Evolutionary conservation across 1,140 invertebrate genomes (phyloP), one percentile per base, ranked within the genome.

Genomic region (Aphaenogaster ashmeadi): DNA sequence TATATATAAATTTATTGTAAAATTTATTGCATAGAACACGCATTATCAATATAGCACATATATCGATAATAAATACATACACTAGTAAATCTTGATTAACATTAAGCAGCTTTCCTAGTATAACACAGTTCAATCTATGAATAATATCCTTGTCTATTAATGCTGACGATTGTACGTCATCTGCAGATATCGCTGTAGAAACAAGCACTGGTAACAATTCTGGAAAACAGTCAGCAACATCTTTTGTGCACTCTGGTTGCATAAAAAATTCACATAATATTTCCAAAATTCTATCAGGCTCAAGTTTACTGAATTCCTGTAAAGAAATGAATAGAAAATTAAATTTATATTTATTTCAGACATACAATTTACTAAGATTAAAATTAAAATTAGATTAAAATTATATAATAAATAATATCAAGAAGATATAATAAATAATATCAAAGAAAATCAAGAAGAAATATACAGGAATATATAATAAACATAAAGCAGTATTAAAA

Each of bases 31-130:
- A 71, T 11, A 47, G 38, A 66, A 44, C 13, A 41, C 6, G 18
- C 8, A 66, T 38, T 38, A 66, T 66, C 2, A 0, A 36, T 27
- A 75, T 36, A 67, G 62, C 9, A 75, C n/a, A 3, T 11, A 33
- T 36, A n/a, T 9, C n/a, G 3, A 21, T 21, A 56, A 38, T 33
- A 74, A 75, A 83, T 50, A 95, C 95, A 94, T 95, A 96, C 96
- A 95, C 94, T 74, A 96, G 83, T 38, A 96, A 93, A 93, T 97
- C 96, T 75, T 95, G 95, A 94, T 96, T 94, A 33, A 93, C 54
- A 47, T 89, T 21, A 69, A 96, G 81, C 7, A 96, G 74, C 87
- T 96, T 95, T 86, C 95, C 94, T 11, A 96, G 88, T 52, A 95
- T 85, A 50, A 96, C 88, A 90, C 94, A 96, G 85, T 95, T 94